Evolutionary conservation across 2,797 vertebrate species (phyloP).

Genomic region (Tachyglossus aculeatus): DNA sequence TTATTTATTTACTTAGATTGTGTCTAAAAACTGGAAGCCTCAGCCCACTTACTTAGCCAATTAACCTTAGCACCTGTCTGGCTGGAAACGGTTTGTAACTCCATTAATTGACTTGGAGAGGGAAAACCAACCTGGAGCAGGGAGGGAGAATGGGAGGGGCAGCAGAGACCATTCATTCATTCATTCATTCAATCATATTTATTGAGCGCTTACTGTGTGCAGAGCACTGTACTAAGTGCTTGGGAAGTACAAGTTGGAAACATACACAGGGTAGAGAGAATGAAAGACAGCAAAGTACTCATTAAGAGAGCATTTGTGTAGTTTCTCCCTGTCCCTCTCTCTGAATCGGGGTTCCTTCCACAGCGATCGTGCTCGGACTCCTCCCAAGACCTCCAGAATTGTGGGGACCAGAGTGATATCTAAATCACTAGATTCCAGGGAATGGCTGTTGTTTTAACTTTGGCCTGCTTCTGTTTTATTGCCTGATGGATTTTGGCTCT

Average conservation of each 20-base stretch:
- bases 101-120: slow-evolving; percentile 36
- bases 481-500: slow-evolving; percentile 84
- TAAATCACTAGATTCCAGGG: slow-evolving; percentile 81
- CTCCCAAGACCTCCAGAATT: slow-evolving; percentile 39
- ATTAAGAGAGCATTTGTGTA: background rate
- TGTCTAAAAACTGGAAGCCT: slow-evolving; percentile 70
- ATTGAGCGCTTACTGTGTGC: no score
- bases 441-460: slow-evolving; percentile 81
- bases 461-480: slow-evolving; percentile 88
- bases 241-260: no score
- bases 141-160: background rate
- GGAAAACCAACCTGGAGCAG: background rate
- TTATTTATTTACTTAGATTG: slow-evolving; percentile 87
- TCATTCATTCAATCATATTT: no score
- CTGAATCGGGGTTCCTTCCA: slow-evolving; percentile 38
- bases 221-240: no score
- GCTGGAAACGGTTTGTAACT: slow-evolving; percentile 73
- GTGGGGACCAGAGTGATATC: slow-evolving; percentile 74
- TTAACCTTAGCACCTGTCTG: slow-evolving; percentile 80
- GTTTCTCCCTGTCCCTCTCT: background rate
- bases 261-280: background rate
- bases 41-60: slow-evolving; percentile 70
- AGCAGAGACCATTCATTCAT: no score
- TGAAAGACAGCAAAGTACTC: background rate
- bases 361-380: slow-evolving; percentile 49